Evolutionary conservation across 2,113 vertebrate genomes (phyloP).

Genomic region (Istiophorus platypterus): DNA sequence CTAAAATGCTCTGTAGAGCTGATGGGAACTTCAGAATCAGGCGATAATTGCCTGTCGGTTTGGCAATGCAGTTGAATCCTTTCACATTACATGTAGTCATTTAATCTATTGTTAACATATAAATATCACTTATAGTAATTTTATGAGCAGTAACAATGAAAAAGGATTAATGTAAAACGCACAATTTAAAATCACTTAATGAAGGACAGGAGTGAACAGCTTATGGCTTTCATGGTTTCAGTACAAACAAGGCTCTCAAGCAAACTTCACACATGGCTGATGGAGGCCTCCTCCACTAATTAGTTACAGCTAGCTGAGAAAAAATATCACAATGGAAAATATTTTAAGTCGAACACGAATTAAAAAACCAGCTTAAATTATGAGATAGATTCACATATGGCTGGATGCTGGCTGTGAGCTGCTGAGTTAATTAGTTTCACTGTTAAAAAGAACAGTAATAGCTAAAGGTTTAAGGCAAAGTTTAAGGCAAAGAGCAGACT

Average conservation of each 20-base stretch:
- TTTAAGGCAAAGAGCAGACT: conserved; percentile 73
- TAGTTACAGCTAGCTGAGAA: conserved; percentile 46
- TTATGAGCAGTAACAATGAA: background rate
- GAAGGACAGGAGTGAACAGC: conserved; percentile 7
- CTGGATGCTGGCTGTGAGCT: conserved; percentile 61
- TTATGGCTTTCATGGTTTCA: conserved; percentile 35
- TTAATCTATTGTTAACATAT: background rate
- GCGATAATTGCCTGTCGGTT: background rate
- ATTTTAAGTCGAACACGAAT: conserved; percentile 57
- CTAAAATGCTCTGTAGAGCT: background rate
- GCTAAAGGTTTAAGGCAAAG: conserved; percentile 81
- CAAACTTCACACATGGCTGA: conserved; percentile 57
- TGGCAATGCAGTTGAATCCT: background rate
- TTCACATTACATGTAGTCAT: background rate
- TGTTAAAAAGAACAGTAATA: conserved; percentile 76
- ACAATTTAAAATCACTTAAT: conserved; percentile 14
- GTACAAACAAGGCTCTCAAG: conserved; percentile 49
- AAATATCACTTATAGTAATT: background rate
- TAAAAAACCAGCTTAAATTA: conserved; percentile 50
- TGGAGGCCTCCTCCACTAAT: conserved; percentile 60
- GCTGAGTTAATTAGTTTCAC: conserved; percentile 78
- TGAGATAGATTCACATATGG: conserved; percentile 67
- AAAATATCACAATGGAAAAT: conserved; percentile 43
- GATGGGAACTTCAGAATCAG: background rate
- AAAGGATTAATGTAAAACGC: background rate